Base-by-base conservation (phyloP, 2,797 vertebrate genomes). In the Siniperca scherzeri region DNA sequence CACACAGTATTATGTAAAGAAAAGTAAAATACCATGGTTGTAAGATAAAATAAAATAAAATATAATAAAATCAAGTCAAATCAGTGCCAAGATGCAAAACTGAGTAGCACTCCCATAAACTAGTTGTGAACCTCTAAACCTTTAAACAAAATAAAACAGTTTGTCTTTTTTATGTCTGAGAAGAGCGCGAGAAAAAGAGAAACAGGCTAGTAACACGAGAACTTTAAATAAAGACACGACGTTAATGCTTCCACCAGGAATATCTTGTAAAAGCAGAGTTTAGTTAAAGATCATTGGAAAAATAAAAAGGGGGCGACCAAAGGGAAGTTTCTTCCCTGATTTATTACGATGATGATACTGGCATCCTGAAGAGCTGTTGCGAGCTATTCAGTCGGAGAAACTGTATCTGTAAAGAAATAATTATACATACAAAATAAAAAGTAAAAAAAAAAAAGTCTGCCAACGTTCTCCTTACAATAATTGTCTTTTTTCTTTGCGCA, bases 211-310 rank as follows among this genome's bases (percentile, higher is more conserved):
- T 8, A 3, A 12, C 25, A 13, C 1, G 36, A 5, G 0, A 22
- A 53, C 14, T 64, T 56, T 48, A 21, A 27, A 70, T 21, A 53
- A 48, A 38, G 16, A 38, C 7, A 9, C 11, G 48, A 21, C 1
- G 4, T 21, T 33, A n/a, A 27, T 36, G 59, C 21, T n/a, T 36
- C 5, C 12, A 2, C 19, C 7, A 27, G 30, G 7, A 42, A 40
- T 27, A 25, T 73, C 13, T 5, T n/a, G 42, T 13, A 25, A 38
- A 67, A 38, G 16, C 11, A 52, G 8, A 30, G 2, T 44, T 22
- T 7, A 30, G 1, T 30, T 7, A 0, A 17, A 56, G 5, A 17
- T 17, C 0, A 21, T 1, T 56, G 1, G 1, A 53, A 46, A 46
- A 16, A 22, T 5, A 3, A 27, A 36, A 61, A 19, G 13, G 2